Percentiles rank a stretch among this genome's conserved stretches.
phyloP scores from a whole-genome alignment of 2,888 invertebrate species.

The Hypomecis punctinalis region DNA sequence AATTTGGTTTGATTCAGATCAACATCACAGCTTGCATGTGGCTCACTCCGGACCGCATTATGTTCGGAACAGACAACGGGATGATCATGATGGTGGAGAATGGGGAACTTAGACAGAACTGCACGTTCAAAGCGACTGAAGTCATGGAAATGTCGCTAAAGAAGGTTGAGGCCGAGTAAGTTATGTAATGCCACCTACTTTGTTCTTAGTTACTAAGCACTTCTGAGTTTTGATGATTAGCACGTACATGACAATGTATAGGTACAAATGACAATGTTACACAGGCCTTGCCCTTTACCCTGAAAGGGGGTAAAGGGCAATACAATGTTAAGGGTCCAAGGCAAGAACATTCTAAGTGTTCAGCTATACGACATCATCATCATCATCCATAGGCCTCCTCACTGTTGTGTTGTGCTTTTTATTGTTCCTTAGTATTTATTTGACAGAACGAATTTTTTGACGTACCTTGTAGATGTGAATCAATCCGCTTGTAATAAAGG shows the following conservation, averaged over 20 bases:
- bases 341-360: not conserved
- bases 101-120: slow-evolving; percentile 90
- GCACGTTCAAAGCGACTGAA: slow-evolving; percentile 86
- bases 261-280: not conserved
- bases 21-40: slow-evolving; percentile 91
- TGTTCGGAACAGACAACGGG: slow-evolving; percentile 92
- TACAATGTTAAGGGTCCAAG: not conserved
- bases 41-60: slow-evolving; percentile 92
- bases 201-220: not conserved
- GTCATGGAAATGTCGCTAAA: slow-evolving; percentile 86
- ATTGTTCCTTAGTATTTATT: no score
- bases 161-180: slow-evolving; percentile 84
- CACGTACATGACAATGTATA: slow-evolving; percentile 4
- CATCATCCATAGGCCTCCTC: no score
- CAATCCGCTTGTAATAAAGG: no score
- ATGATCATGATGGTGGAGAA: slow-evolving; percentile 92
- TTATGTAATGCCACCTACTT: slow-evolving; percentile 21
- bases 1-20: slow-evolving; percentile 68
- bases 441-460: no score
- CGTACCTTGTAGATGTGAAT: no score
- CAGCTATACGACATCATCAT: no score
- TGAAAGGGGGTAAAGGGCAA: not conserved
- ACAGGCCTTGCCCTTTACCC: slow-evolving; percentile 23
- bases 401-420: no score
- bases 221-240: slow-evolving; percentile 9